Conservation (phyloP, 2,888 invertebrate genomes). For the Invenusta paracnida region DNA sequence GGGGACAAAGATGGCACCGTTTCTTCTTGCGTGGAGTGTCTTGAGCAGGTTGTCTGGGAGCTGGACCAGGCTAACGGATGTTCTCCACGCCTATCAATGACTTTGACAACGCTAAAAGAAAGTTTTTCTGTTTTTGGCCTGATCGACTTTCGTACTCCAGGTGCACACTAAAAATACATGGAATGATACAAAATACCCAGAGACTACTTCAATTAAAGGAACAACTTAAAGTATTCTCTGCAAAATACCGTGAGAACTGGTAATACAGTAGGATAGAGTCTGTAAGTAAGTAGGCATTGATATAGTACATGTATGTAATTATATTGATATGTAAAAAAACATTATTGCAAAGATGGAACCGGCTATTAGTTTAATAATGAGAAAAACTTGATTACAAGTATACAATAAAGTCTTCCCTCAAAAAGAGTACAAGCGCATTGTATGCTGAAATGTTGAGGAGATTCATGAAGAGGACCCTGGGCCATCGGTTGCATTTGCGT, state of each 20-base stretch:
- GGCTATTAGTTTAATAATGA: not conserved
- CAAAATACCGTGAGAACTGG: not conserved
- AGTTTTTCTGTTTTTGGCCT: slow-evolving; percentile 3
- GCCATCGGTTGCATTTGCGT: not conserved
- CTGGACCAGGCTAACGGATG: not conserved
- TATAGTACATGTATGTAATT: not conserved
- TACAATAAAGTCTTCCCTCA: not conserved
- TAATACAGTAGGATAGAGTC: not conserved
- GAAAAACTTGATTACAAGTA: not conserved
- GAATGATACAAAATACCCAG: not conserved
- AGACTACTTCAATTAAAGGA: no score
- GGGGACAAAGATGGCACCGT: slow-evolving; percentile 13
- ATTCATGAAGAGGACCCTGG: not conserved
- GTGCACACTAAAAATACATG: slow-evolving; percentile 11
- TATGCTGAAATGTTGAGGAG: not conserved
- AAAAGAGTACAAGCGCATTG: not conserved
- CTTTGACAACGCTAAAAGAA: slow-evolving; percentile 12
- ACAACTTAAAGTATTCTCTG: no score
- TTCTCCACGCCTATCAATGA: slow-evolving; percentile 24
- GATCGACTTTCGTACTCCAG: slow-evolving; percentile 13
- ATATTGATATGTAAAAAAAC: not conserved
- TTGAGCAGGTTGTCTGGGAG: not conserved
- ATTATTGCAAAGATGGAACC: not conserved
- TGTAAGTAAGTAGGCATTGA: slow-evolving; percentile 1
- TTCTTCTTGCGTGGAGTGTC: slow-evolving; percentile 29